Conservation (phyloP, 2,113 vertebrate genomes). For the Prinia subflava region DNA sequence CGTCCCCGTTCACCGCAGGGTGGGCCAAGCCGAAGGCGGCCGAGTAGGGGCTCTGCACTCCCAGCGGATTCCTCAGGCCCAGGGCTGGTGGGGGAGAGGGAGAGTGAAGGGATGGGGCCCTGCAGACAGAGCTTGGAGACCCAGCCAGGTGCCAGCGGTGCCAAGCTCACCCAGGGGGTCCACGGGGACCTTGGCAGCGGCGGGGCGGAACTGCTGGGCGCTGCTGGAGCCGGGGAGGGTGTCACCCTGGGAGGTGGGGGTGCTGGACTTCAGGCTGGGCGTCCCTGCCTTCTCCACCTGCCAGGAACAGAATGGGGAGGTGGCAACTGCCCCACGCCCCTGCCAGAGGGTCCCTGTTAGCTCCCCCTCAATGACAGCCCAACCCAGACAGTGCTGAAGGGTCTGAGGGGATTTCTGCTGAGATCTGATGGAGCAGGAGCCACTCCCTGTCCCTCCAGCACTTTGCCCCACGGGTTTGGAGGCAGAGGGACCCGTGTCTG, state of each 20-base stretch:
- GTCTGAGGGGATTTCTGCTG: rapidly evolving
- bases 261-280: slow-evolving; percentile 86
- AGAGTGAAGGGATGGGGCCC: not conserved
- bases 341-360: not conserved
- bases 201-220: slow-evolving; percentile 74
- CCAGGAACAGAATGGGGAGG: not conserved
- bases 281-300: slow-evolving; percentile 90
- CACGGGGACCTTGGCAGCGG: slow-evolving; percentile 74
- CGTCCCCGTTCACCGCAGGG: slow-evolving; percentile 83
- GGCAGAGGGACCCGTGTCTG: rapidly evolving
- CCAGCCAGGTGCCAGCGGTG: rapidly evolving
- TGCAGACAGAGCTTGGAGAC: rapidly evolving
- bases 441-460: not conserved
- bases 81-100: slow-evolving; percentile 70
- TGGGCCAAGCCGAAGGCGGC: slow-evolving; percentile 85
- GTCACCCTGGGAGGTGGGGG: slow-evolving; percentile 83
- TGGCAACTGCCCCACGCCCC: rapidly evolving
- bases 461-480: not conserved
- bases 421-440: not conserved
- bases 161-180: slow-evolving; percentile 80
- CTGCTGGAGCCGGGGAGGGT: slow-evolving; percentile 71
- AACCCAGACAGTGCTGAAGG: not conserved
- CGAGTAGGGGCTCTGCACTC: slow-evolving; percentile 83
- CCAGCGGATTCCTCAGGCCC: slow-evolving; percentile 83
- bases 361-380: not conserved